Percentiles rank a stretch among this genome's conserved stretches.
phyloP scores from a whole-genome alignment of 2,888 invertebrate genomes.

The Drymonia ruficornis region DNA sequence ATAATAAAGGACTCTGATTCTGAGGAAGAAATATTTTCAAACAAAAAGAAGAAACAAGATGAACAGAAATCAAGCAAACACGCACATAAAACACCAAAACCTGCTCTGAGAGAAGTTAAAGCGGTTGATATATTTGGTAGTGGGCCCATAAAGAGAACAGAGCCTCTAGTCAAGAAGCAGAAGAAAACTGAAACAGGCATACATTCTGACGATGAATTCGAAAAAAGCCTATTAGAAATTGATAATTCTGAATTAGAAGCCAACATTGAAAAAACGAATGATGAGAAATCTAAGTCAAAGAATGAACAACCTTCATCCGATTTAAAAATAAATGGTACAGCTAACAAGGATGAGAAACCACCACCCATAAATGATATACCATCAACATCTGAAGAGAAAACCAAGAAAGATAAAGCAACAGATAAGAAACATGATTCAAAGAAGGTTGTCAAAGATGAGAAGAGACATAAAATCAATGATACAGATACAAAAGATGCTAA shows the following conservation, averaged over 20 bases:
- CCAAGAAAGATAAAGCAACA: background rate
- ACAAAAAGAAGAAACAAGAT: slow-evolving; percentile 41
- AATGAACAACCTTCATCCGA: slow-evolving; percentile 7
- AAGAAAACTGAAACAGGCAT: slow-evolving; percentile 81
- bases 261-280: slow-evolving; percentile 13
- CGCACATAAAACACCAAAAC: slow-evolving; percentile 46
- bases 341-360: slow-evolving; percentile 12
- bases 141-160: slow-evolving; percentile 85
- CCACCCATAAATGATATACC: background rate
- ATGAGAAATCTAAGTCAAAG: slow-evolving; percentile 4
- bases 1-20: slow-evolving; percentile 32
- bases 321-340: slow-evolving; percentile 9
- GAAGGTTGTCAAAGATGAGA: slow-evolving; percentile 14
- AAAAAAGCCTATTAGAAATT: slow-evolving; percentile 87
- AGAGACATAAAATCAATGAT: slow-evolving; percentile 16
- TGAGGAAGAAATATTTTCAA: slow-evolving; percentile 33
- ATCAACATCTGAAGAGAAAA: slow-evolving; percentile 17
- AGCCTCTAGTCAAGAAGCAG: slow-evolving; percentile 72
- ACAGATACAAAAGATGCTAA: slow-evolving; percentile 11
- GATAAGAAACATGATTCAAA: background rate
- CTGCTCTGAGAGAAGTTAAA: slow-evolving; percentile 67
- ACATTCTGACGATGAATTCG: slow-evolving; percentile 89
- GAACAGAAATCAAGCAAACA: slow-evolving; percentile 60
- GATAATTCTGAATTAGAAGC: slow-evolving; percentile 76
- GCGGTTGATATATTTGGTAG: slow-evolving; percentile 86